Conservation (phyloP, 2,113 vertebrate genomes). For the Ailurus styani region DNA sequence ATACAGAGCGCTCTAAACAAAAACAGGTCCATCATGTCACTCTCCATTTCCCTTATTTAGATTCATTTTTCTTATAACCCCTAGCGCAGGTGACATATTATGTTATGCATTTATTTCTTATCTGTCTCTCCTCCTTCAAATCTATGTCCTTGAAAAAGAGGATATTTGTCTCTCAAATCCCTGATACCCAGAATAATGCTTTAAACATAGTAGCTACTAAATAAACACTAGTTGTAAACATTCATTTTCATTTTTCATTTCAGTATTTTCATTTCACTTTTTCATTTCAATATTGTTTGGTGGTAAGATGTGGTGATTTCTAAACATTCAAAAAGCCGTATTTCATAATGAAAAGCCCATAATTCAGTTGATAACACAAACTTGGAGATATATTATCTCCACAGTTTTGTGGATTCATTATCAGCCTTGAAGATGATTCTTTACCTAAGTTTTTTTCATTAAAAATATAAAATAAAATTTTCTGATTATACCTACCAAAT, state of each 20-base stretch:
- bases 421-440: background rate
- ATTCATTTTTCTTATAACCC: background rate
- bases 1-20: fast-evolving
- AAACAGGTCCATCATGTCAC: fast-evolving
- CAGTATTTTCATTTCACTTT: background rate
- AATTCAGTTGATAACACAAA: background rate
- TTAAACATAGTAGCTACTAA: background rate
- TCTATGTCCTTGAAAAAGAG: background rate
- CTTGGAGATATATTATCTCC: background rate
- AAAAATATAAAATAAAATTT: constrained; percentile 22
- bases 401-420: background rate
- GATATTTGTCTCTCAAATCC: background rate
- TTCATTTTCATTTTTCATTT: background rate
- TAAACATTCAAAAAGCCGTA: background rate
- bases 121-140: background rate
- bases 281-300: background rate
- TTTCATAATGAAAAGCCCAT: background rate
- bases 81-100: background rate
- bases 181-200: background rate
- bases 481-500: background rate
- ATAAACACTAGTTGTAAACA: background rate
- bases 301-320: background rate
- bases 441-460: background rate
- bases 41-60: background rate
- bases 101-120: background rate